A percentile compares a stretch with the other conserved stretches of the same genome.
phyloP scores from a whole-genome alignment of 2,113 vertebrate genomes.

The Vireo altiloquus region DNA sequence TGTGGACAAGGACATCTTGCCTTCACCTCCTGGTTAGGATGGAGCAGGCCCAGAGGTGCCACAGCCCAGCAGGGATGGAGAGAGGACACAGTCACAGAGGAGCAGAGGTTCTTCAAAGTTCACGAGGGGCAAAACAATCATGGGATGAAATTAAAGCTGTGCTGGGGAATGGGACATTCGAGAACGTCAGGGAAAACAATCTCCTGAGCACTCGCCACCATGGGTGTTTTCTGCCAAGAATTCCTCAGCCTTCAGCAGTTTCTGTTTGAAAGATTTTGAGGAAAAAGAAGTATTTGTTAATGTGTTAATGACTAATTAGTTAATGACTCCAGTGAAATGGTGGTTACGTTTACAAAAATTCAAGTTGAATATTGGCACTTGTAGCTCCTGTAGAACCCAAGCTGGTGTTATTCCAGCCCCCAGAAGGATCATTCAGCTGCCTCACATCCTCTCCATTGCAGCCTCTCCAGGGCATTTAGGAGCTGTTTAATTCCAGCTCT shows the following conservation, averaged over 20 bases:
- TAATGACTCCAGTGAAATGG: background rate
- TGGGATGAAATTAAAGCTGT: slow-evolving; percentile 53
- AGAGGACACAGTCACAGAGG: background rate
- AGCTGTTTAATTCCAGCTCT: background rate
- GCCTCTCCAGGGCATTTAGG: background rate
- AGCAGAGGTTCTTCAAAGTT: slow-evolving; percentile 13
- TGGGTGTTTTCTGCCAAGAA: background rate
- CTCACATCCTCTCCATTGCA: background rate
- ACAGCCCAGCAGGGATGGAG: background rate
- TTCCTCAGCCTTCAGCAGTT: background rate
- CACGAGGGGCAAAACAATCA: background rate
- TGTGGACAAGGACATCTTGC: background rate
- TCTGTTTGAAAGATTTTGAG: background rate
- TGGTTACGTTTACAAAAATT: background rate
- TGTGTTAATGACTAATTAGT: background rate
- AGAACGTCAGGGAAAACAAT: slow-evolving; percentile 13
- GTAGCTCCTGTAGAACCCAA: background rate
- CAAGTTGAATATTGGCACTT: background rate
- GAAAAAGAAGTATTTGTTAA: background rate
- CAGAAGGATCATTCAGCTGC: background rate
- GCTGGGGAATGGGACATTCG: slow-evolving; percentile 7
- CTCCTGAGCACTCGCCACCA: background rate
- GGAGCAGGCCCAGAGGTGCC: background rate
- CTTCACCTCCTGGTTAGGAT: background rate
- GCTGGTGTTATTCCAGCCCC: fast-evolving